A percentile compares a stretch with the other conserved stretches of the same genome.
phyloP scores from a whole-genome alignment of 2,113 vertebrate genomes.

The Corydoras maculifer region DNA sequence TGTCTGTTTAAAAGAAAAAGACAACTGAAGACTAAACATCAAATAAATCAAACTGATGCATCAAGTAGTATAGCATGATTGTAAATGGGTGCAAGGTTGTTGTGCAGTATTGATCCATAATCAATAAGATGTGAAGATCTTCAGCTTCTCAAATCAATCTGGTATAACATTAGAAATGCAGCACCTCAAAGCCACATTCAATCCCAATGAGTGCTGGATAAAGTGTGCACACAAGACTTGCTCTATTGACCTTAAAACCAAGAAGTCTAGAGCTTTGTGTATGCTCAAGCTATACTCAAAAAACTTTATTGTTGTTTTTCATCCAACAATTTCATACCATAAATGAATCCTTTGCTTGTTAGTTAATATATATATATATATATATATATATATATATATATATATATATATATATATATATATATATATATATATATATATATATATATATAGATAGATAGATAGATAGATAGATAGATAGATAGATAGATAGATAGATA shows the following conservation, averaged over 20 bases:
- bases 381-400: too few species aligned
- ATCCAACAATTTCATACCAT: too few species aligned
- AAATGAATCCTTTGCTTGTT: too few species aligned
- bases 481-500: too few species aligned
- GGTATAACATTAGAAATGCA: conserved; percentile 32
- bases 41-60: conserved; percentile 41
- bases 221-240: not conserved
- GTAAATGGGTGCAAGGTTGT: conserved; percentile 39
- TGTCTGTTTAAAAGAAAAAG: conserved; percentile 18
- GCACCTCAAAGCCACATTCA: conserved; percentile 18
- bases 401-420: too few species aligned
- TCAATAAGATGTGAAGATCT: conserved; percentile 26
- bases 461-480: too few species aligned
- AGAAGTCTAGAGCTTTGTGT: not conserved
- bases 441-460: too few species aligned
- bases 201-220: conserved; percentile 10
- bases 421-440: too few species aligned
- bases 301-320: not conserved
- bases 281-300: not conserved
- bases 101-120: conserved; percentile 41
- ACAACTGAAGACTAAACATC: conserved; percentile 13
- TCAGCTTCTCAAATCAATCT: conserved; percentile 38
- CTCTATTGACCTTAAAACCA: conserved; percentile 2
- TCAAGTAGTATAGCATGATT: conserved; percentile 41
- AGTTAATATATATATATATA: too few species aligned